Conservation (phyloP, 2,888 invertebrate species). For the Entomobrya proxima region DNA sequence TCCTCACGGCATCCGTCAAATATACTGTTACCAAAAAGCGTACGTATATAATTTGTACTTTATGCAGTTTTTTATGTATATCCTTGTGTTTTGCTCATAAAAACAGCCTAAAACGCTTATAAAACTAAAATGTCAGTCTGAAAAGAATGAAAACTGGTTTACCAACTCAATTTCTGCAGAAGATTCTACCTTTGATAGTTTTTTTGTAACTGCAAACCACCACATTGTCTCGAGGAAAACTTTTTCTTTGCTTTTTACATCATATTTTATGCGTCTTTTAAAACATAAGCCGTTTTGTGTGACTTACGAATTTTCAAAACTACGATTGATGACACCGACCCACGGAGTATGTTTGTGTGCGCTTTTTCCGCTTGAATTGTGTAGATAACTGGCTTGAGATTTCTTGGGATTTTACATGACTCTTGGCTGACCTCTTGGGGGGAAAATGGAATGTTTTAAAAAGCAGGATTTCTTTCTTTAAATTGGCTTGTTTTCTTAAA, state of each 20-base stretch:
- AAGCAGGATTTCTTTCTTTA: slow-evolving; percentile 11
- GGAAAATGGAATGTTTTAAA: background rate
- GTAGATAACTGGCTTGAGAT: background rate
- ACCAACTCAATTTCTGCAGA: slow-evolving; percentile 24
- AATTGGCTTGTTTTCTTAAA: slow-evolving; percentile 4
- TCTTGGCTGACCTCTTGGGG: slow-evolving; percentile 31
- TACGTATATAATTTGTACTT: background rate
- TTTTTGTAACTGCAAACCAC: background rate
- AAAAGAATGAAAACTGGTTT: slow-evolving; percentile 50
- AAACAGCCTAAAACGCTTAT: background rate
- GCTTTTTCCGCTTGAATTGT: background rate
- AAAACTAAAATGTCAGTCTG: background rate
- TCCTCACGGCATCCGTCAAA: slow-evolving; percentile 42
- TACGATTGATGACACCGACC: slow-evolving; percentile 24
- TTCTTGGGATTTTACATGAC: slow-evolving; percentile 21
- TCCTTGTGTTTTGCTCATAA: background rate
- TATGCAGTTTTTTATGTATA: background rate
- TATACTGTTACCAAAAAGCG: slow-evolving; percentile 48
- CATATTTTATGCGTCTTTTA: slow-evolving; percentile 2
- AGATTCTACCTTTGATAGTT: background rate
- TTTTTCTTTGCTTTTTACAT: background rate
- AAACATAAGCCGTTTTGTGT: slow-evolving; percentile 16
- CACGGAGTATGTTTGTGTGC: slow-evolving; percentile 19
- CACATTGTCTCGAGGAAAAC: slow-evolving; percentile 31
- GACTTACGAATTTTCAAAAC: slow-evolving; percentile 42